phyloP scores from a whole-genome alignment of 2,113 vertebrate species.

The Chloebia gouldiae region DNA sequence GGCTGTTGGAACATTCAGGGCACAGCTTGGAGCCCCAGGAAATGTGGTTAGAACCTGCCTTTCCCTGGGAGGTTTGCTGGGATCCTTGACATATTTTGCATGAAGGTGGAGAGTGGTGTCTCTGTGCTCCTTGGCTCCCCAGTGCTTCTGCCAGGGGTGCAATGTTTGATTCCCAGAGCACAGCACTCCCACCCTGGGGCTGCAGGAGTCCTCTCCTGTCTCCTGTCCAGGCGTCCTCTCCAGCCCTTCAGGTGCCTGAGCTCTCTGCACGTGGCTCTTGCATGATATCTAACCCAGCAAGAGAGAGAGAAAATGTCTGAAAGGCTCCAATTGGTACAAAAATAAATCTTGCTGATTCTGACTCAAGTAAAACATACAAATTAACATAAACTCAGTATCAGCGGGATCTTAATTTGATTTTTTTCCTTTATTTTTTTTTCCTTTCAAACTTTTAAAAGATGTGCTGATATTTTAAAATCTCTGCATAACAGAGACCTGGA shows the following conservation, averaged over 20 bases:
- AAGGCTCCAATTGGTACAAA: background rate
- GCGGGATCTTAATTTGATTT: conserved; percentile 28
- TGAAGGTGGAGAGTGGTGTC: background rate
- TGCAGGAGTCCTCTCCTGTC: background rate
- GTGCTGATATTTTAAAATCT: background rate
- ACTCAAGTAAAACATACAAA: conserved; percentile 1
- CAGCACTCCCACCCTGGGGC: background rate
- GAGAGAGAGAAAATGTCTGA: background rate
- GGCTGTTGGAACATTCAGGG: background rate
- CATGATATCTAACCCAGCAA: background rate
- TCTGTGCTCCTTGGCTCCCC: background rate
- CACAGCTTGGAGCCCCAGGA: background rate
- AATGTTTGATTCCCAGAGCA: background rate
- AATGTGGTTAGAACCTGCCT: background rate
- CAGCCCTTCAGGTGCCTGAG: background rate
- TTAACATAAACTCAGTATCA: conserved; percentile 37
- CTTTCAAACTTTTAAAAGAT: background rate
- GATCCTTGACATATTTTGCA: accelerated
- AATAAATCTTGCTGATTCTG: conserved; percentile 53
- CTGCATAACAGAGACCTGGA: background rate
- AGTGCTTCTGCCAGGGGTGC: background rate
- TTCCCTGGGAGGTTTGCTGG: background rate
- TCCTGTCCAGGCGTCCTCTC: background rate
- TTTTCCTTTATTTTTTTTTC: background rate
- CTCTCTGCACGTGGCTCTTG: background rate